A percentile compares a stretch with the other conserved stretches of the same genome.
These are phyloP conservation scores for Hyppa rectilinea DNA, from an alignment of 2,888 invertebrate genomes.

Conservation along the genomic window DNA sequence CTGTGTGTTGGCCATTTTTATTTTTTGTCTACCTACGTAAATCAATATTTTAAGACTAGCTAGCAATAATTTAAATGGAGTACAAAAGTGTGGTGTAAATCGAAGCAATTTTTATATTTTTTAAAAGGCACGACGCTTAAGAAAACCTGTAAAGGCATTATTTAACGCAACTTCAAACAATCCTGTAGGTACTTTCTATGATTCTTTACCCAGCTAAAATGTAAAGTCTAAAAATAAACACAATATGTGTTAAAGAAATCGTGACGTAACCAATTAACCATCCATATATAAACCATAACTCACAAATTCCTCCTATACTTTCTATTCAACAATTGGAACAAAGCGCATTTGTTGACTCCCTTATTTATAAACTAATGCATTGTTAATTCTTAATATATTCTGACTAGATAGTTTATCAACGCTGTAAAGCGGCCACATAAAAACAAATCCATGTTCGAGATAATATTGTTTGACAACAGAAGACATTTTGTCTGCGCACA, in stretches of 20 bases:
- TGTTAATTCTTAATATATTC: slow-evolving; percentile 38
- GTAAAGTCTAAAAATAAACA: neutral
- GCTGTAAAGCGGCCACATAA: slow-evolving; percentile 26
- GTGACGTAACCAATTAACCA: neutral
- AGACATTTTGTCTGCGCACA: slow-evolving; percentile 28
- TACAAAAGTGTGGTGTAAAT: neutral
- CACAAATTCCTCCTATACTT: neutral
- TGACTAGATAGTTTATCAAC: slow-evolving; percentile 45
- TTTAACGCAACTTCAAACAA: neutral
- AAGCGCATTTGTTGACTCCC: slow-evolving; percentile 12
- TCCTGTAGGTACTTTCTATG: neutral
- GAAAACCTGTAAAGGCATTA: too few relatives aligned
- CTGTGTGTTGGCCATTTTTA: neutral
- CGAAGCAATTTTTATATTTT: neutral
- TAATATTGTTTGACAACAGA: slow-evolving; percentile 50
- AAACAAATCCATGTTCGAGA: slow-evolving; percentile 56
- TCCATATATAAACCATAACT: neutral
- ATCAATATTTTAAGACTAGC: neutral
- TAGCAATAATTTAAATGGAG: neutral
- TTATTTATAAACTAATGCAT: slow-evolving; percentile 37
- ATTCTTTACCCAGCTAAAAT: too few relatives aligned
- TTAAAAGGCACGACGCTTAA: too few relatives aligned
- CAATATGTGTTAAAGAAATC: neutral
- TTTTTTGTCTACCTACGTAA: too few relatives aligned
- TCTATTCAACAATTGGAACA: slow-evolving; percentile 15